Conservation (phyloP, 2,113 vertebrate genomes). For the Nerophis ophidion region DNA sequence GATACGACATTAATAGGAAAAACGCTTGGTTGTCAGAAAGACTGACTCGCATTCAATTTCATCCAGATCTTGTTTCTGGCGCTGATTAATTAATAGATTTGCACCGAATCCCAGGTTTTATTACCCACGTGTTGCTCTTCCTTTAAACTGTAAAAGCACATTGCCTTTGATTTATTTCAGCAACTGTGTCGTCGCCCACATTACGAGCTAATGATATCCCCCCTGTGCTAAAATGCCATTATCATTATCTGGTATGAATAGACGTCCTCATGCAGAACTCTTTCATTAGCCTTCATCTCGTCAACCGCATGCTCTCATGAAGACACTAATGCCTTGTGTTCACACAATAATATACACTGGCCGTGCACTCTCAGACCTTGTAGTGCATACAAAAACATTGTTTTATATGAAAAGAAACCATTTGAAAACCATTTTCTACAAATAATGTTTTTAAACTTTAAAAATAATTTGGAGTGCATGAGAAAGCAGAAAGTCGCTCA, state of each 20-base stretch:
- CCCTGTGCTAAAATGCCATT: slow-evolving; percentile 22
- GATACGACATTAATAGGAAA: not conserved
- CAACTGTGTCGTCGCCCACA: slow-evolving; percentile 3
- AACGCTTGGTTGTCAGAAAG: not conserved
- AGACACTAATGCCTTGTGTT: not conserved
- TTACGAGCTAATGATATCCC: slow-evolving; percentile 35
- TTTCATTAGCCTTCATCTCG: slow-evolving; percentile 27
- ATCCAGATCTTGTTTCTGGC: no score
- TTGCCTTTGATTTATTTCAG: slow-evolving; percentile 5
- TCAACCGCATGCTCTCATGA: slow-evolving; percentile 2
- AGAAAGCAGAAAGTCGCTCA: no score
- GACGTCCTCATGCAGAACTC: slow-evolving; percentile 16
- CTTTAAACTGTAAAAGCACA: slow-evolving; percentile 3
- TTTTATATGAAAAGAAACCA: not conserved
- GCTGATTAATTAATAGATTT: no score
- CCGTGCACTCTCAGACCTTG: not conserved
- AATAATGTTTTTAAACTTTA: no score
- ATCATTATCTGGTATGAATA: slow-evolving; percentile 34
- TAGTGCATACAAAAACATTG: not conserved
- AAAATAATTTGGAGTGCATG: no score
- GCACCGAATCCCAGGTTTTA: no score
- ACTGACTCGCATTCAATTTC: not conserved
- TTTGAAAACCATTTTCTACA: no score
- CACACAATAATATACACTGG: not conserved
- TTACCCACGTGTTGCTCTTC: not conserved